Base-by-base conservation (phyloP, 2,888 invertebrate species). In the Lasioglossum leucozonium region DNA sequence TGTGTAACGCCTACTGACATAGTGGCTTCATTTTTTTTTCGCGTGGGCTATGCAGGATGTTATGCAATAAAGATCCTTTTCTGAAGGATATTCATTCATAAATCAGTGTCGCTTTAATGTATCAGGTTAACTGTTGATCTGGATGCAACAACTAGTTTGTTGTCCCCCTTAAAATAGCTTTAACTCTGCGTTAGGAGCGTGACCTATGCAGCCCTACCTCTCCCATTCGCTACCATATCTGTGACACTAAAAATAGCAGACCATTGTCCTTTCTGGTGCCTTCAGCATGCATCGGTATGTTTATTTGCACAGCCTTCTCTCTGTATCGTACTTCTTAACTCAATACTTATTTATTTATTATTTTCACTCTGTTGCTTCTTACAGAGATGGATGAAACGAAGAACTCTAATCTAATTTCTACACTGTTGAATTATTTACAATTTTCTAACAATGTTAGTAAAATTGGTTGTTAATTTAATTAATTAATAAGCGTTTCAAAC, bases 21-120 rank as follows among this genome's bases (percentile, higher is more conserved):
- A 13, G 62, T 62, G 62, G 16, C 62, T 62, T 30, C 62, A 30
- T 62, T 62, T 62, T 62, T 62, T 62, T 30, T 62, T 62, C 62
- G 6, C 62, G 62, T 30, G 58, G 26, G 58, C 58, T 58, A 58
- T 58, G 30, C 16, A 26, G 62, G 16, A 62, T 30, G 62, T 62
- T 62, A 62, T 62, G n/a, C n/a, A n/a, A 30, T 26, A 62, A 62
- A 62, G 16, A 30, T 62, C 30, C 30, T 30, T 30, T 6, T 6
- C 62, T 5, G 16, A 30, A 16, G 16, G 30, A 62, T 62, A 62
- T 30, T 62, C 5, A 30, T 30, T 6, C 16, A 62, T 62, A 30
- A 62, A 30, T 62, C 16, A 16, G 30, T 5, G 16, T 30, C 30
- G 30, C 62, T 30, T 30, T 30, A 62, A 26, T 30, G 30, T 6